Evolutionary conservation across 2,113 vertebrate species (phyloP).

Genomic region (Lasiurus cinereus): DNA sequence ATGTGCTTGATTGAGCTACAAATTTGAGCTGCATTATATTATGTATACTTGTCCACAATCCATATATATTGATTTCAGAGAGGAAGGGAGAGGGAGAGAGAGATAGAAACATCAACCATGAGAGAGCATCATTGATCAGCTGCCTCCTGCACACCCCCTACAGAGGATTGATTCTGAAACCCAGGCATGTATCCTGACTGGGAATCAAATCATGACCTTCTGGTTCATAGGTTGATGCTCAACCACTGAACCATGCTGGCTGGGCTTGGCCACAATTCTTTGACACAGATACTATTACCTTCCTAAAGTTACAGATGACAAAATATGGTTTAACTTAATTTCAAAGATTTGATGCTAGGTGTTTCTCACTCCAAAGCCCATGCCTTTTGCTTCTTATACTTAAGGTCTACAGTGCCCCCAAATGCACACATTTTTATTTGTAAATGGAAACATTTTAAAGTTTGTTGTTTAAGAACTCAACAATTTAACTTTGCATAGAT

Average conservation of each 20-base stretch:
- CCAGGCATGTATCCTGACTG: no score
- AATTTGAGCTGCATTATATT: background rate
- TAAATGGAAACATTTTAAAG: background rate
- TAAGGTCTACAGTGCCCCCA: background rate
- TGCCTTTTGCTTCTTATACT: background rate
- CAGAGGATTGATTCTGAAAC: no score
- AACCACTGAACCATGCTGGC: no score
- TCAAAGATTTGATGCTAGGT: background rate
- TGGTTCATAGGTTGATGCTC: no score
- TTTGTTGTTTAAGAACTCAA: background rate
- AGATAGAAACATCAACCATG: no score
- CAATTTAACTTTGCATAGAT: background rate
- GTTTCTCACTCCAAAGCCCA: background rate
- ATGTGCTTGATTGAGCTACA: background rate
- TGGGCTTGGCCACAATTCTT: background rate
- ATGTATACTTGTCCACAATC: background rate
- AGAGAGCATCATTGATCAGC: no score
- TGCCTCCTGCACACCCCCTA: no score
- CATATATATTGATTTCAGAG: no score
- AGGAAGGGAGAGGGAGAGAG: no score
- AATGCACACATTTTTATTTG: background rate
- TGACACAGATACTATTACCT: background rate
- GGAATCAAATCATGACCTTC: no score
- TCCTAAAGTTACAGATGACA: background rate
- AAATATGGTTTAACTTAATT: constrained; percentile 18